Percentiles rank a stretch among this genome's conserved stretches.
Conservation (phyloP, 2,113 vertebrate species). For the Barnardius zonarius region DNA sequence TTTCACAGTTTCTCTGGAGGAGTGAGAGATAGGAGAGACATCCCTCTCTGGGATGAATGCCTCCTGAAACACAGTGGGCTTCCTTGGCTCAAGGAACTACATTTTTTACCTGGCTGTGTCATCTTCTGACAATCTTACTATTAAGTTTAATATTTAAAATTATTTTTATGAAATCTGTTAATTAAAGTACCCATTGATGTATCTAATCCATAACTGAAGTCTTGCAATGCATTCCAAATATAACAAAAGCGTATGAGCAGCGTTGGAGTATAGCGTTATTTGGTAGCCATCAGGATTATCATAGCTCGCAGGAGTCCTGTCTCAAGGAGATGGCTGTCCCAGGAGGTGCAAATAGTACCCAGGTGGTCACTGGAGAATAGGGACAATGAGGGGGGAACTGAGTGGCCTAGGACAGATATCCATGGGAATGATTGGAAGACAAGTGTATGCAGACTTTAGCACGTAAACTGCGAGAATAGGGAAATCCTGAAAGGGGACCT, state of each 20-base stretch:
- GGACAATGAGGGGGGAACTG: not conserved
- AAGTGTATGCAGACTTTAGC: not conserved
- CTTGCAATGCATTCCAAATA: not conserved
- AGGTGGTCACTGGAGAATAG: not conserved
- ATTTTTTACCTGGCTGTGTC: not conserved
- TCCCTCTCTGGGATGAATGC: not conserved
- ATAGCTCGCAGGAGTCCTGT: not conserved
- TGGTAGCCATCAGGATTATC: not conserved
- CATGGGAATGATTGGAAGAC: not conserved
- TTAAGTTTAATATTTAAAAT: not conserved
- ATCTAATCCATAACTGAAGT: not conserved
- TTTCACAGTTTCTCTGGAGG: not conserved
- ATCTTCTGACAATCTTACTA: not conserved
- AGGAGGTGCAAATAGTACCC: not conserved
- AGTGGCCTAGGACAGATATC: not conserved
- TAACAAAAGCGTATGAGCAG: not conserved
- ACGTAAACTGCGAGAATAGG: accelerated
- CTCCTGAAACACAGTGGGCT: not conserved
- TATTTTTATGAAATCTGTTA: not conserved
- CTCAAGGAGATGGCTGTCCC: not conserved
- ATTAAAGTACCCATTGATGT: not conserved
- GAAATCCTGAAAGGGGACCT: not conserved
- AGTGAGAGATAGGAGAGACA: not conserved
- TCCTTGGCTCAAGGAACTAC: not conserved
- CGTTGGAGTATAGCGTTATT: not conserved